A percentile compares a stretch with the other conserved stretches of the same genome.
phyloP scores from a whole-genome alignment of 1,140 invertebrate species.

The Muscidifurax raptorellus region DNA sequence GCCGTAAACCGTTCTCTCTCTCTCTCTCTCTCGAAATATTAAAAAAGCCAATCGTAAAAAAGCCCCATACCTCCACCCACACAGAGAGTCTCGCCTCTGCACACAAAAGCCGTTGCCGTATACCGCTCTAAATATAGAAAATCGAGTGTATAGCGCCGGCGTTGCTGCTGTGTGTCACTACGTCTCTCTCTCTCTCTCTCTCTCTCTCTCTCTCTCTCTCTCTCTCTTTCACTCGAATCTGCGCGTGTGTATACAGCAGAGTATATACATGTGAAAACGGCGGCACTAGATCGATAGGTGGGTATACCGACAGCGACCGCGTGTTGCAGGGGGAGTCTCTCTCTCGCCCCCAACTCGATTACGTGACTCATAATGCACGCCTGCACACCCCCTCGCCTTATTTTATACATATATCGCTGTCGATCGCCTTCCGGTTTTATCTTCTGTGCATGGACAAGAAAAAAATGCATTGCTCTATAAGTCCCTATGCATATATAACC shows the following conservation, averaged over 20 bases:
- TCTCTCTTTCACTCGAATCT: no score
- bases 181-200: not conserved
- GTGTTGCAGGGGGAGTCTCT: not conserved
- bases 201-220: no score
- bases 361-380: constrained; percentile 35
- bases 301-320: not conserved
- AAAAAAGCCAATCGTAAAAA: not conserved
- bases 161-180: not conserved
- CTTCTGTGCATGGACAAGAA: not conserved
- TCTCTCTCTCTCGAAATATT: not conserved
- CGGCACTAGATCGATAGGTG: constrained; percentile 7
- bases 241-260: not conserved
- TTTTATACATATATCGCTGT: not conserved
- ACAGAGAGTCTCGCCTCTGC: not conserved
- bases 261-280: not conserved
- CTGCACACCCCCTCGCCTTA: not conserved
- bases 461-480: not conserved
- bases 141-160: not conserved
- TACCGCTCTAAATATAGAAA: not conserved
- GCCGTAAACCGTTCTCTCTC: no score
- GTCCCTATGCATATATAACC: not conserved
- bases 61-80: not conserved
- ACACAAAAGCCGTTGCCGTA: no score
- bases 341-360: not conserved
- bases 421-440: constrained; percentile 6